Evolutionary conservation across 2,113 vertebrate genomes (phyloP).

Genomic region (Siphamia tubifer): DNA sequence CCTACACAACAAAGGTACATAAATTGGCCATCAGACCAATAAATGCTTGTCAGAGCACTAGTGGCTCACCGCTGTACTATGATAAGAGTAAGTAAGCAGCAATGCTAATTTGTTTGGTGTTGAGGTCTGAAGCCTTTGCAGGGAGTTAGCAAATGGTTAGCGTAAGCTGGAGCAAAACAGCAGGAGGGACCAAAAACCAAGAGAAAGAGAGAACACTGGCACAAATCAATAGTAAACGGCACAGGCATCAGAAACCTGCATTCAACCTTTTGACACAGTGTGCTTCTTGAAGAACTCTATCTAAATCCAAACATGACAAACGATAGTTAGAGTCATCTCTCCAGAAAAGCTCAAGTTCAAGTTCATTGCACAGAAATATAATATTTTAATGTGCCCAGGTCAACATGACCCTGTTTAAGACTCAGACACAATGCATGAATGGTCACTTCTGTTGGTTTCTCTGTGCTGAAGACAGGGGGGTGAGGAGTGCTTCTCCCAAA

Average conservation of each 20-base stretch:
- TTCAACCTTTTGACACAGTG: conserved; percentile 72
- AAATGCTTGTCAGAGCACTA: conserved; percentile 59
- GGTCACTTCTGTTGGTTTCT: conserved; percentile 56
- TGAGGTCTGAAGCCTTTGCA: conserved; percentile 59
- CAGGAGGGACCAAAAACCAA: conserved; percentile 20
- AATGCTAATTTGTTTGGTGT: conserved; percentile 70
- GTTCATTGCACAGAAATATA: conserved; percentile 63
- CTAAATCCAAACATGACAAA: conserved; percentile 41
- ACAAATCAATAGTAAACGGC: conserved; percentile 68
- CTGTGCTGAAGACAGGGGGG: conserved; percentile 50
- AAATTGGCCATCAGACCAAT: conserved; percentile 60
- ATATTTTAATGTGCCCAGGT: conserved; percentile 66
- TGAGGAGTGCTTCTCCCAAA: conserved; percentile 50
- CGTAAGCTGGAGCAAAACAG: conserved; percentile 33
- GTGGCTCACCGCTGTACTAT: conserved; percentile 61
- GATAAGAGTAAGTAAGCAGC: conserved; percentile 74
- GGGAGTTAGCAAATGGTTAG: conserved; percentile 39
- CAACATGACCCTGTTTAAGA: conserved; percentile 65
- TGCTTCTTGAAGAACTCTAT: conserved; percentile 65
- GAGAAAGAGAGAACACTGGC: conserved; percentile 56
- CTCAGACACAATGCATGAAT: conserved; percentile 63
- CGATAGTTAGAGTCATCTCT: conserved; percentile 47
- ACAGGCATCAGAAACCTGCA: conserved; percentile 60
- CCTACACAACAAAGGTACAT: conserved; percentile 63
- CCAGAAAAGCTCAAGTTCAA: conserved; percentile 62